phyloP scores from a whole-genome alignment of 2,797 vertebrate genomes.

The Enteromius thamalakanensis region DNA sequence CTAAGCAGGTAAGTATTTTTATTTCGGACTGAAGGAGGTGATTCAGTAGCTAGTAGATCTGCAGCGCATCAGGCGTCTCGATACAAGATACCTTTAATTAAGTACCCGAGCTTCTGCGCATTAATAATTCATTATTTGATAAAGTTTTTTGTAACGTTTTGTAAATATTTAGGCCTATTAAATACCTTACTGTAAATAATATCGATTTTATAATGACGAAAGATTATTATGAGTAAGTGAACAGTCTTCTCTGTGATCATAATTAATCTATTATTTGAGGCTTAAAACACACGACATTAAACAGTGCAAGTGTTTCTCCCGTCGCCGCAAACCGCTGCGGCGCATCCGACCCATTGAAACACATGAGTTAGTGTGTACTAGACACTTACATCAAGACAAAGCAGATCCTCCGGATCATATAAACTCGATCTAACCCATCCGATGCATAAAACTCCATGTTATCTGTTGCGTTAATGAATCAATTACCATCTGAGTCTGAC shows the following conservation, averaged over 20 bases:
- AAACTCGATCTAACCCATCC: not conserved
- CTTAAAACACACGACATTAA: not conserved
- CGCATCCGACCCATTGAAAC: not conserved
- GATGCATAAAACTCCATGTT: not conserved
- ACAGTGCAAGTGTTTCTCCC: not conserved
- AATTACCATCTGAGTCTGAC: not conserved
- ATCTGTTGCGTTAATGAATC: slow-evolving; percentile 11
- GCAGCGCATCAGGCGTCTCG: not conserved
- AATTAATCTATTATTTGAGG: not conserved
- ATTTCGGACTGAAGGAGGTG: not conserved
- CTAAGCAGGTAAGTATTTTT: not conserved
- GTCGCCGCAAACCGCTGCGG: not conserved
- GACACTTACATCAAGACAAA: not conserved
- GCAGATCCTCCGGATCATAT: not conserved
- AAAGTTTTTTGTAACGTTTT: not conserved
- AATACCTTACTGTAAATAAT: not conserved
- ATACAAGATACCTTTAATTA: not conserved
- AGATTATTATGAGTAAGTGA: not conserved
- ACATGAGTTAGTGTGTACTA: not conserved
- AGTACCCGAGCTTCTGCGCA: not conserved
- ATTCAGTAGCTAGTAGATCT: not conserved
- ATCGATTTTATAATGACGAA: not conserved
- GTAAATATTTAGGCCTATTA: not conserved
- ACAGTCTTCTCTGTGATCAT: not conserved
- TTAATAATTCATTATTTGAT: not conserved